Evolutionary conservation across 2,113 vertebrate species (phyloP), one percentile per base, ranked within the genome.

Genomic region (Phalacrocorax aristotelis): DNA sequence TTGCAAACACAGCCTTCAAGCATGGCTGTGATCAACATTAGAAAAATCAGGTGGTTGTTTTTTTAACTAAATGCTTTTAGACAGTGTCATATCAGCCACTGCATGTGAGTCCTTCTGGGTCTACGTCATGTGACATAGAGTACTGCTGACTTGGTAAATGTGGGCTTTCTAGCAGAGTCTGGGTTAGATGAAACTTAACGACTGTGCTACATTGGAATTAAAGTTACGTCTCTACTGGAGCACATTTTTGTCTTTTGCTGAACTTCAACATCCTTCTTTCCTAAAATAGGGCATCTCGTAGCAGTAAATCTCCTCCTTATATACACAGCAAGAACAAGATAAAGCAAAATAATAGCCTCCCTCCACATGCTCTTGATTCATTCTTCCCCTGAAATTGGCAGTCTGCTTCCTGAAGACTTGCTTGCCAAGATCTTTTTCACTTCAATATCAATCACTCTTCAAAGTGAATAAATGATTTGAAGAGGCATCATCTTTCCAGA

Each of bases 181-280:
- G 62, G 46, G 32, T 89, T 90, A 91, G 77, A 83, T 68, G 66
- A 81, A 92, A 96, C 94, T 94, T 90, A 89, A 44, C 38, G 55
- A 87, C 46, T 1, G 2, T 69, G 44, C 66, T 89, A 61, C 66
- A 12, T 95, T 90, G 74, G 89, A 89, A 84, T 81, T 68, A 91
- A 93, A 96, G 96, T 79, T 49, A 2, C 84, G 19, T 74, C 57
- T 83, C 83, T 81, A 7, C 66, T 21, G 65, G 44, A 85, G 42
- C n/a, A 40, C 49, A 8, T 83, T 94, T 94, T 96, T 96, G 90
- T 93, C 68, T 93, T 91, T 90, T 96, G 89, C 82, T 95, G 94
- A 82, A 88, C 85, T 93, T 95, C 87, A 87, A 29, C 66, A 57
- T 87, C 61, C 46, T 86, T 96, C 89, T 87, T 93, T 76, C 77